Conservation (phyloP, 2,888 invertebrate genomes). For the Callyntrura guangdongensis region DNA sequence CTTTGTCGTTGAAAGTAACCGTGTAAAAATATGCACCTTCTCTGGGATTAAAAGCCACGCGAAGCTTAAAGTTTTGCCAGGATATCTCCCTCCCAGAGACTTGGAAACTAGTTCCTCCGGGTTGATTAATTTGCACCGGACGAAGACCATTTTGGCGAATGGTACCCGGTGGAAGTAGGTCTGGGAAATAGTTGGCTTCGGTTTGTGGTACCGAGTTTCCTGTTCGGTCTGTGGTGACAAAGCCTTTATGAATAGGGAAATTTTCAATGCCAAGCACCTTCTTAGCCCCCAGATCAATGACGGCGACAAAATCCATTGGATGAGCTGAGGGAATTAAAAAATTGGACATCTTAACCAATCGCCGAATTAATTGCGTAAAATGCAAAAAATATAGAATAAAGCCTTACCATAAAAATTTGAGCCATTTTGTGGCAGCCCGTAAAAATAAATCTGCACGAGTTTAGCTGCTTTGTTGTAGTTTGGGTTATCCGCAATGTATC, state of each 20-base stretch:
- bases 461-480: conserved; percentile 44
- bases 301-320: conserved; percentile 75
- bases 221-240: conserved; percentile 13
- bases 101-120: neutral
- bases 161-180: conserved; percentile 55
- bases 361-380: too few relatives aligned
- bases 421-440: neutral
- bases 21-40: conserved; percentile 48
- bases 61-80: conserved; percentile 55
- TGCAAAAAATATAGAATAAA: too few relatives aligned
- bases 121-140: neutral
- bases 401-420: too few relatives aligned
- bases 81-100: neutral
- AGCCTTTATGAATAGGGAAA: conserved; percentile 75
- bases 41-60: conserved; percentile 8
- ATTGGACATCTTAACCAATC: too few relatives aligned
- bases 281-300: conserved; percentile 71
- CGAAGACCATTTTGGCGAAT: neutral
- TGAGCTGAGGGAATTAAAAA: conserved; percentile 44
- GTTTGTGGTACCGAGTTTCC: conserved; percentile 55
- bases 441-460: conserved; percentile 55
- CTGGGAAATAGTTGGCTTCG: conserved; percentile 73
- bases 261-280: conserved; percentile 77
- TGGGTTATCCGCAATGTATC: conserved; percentile 70
- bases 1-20: conserved; percentile 52